Base-by-base conservation (phyloP, 2,797 vertebrate genomes). In the Arvicola amphibius region DNA sequence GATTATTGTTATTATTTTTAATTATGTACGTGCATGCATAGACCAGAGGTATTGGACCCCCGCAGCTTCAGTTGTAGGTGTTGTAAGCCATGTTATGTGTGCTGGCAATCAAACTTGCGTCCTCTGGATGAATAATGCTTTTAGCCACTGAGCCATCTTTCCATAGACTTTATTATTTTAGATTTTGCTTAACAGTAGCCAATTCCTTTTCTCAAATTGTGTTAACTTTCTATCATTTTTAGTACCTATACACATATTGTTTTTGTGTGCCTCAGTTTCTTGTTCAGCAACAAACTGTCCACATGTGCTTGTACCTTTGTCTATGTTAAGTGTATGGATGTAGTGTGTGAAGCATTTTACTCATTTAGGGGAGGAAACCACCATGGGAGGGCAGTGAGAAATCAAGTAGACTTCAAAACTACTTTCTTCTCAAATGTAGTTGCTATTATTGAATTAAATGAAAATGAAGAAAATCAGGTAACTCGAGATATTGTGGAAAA, bases 391-490 rank as follows among this genome's bases (percentile, higher is more conserved):
- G 51, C 56, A 59, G 87, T 87, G 37, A 65, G 29, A 96, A 88
- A 85, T 95, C 94, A 88, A 96, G 14, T 94, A 46, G 88, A 95
- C 92, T 92, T 91, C 78, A 96, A 97, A 98, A 97, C 93, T 96
- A 97, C 98, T 97, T 88, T 98, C 94, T 98, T 98, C 97, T 97
- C 91, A 97, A 98, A 98, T 98, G 59, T 98, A 99, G 98, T 98
- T 98, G 97, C 99, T 98, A 98, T 98, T 97, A 99, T 99, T 97
- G 99, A 99, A 97, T 98, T 98, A 97, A 98, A 97, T 94, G 98
- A 98, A 98, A 99, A 99, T 96, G 98, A 99, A 98, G 98, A 99
- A 97, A 99, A 98, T 97, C 99, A 99, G 96, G 97, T 99, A 96
- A 99, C 98, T 91, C 98, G 98, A 96, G 99, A 99, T 96, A 98